Conservation (phyloP, 37 sponge, comb jelly and placozoan species). For the Hexactinellida sp. region DNA sequence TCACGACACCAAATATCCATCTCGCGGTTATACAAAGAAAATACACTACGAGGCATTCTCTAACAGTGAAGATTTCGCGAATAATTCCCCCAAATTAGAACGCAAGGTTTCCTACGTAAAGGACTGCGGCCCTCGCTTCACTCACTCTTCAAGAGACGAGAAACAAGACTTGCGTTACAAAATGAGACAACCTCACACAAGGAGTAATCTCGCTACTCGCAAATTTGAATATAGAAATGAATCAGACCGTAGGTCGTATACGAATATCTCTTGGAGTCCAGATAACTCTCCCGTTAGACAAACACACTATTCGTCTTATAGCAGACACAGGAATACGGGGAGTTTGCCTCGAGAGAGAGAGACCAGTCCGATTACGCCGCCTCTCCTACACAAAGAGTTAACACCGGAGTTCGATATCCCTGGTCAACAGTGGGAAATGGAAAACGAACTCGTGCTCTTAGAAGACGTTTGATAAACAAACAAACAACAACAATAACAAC, state of each 20-base stretch:
- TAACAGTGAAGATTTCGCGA: background rate
- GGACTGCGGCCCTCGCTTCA: background rate
- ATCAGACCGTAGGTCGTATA: background rate
- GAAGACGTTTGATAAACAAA: background rate
- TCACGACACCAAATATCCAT: background rate
- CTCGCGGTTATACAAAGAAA: background rate
- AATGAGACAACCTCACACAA: background rate
- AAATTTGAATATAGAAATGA: background rate
- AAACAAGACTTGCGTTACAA: background rate
- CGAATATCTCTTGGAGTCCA: conserved; percentile 7
- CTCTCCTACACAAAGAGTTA: background rate
- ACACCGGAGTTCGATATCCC: background rate
- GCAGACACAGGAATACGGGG: background rate
- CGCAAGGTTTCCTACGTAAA: background rate
- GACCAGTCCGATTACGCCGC: background rate
- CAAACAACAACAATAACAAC: background rate
- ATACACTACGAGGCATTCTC: background rate
- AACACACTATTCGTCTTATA: background rate
- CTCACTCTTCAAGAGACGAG: background rate
- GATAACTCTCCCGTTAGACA: background rate
- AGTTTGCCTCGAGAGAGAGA: background rate
- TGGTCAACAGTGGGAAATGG: background rate
- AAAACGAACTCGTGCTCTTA: background rate
- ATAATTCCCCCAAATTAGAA: background rate
- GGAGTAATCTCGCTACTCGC: background rate